Evolutionary conservation across 2,113 vertebrate species (phyloP).

Genomic region (Pyxicephalus adspersus): DNA sequence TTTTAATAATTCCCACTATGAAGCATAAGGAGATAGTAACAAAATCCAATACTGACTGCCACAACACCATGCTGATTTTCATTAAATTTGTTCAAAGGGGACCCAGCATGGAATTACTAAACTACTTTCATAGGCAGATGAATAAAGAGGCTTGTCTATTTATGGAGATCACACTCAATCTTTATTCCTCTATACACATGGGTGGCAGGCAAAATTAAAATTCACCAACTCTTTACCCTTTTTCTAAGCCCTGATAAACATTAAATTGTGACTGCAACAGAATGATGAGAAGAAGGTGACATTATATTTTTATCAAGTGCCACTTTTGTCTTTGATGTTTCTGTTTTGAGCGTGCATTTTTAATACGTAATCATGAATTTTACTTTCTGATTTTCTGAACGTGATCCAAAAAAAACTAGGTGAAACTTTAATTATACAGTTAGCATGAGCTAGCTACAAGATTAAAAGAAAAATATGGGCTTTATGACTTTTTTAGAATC

Average conservation of each 20-base stretch:
- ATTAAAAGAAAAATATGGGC: too few relatives aligned
- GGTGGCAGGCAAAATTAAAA: constrained; percentile 34
- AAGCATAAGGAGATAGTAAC: constrained; percentile 64
- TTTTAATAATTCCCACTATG: constrained; percentile 74
- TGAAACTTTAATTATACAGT: too few relatives aligned
- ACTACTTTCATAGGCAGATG: constrained; percentile 69
- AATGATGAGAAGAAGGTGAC: constrained; percentile 30
- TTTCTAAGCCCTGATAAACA: constrained; percentile 39
- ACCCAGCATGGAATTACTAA: constrained; percentile 76
- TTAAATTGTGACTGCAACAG: constrained; percentile 41
- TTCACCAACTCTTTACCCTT: constrained; percentile 11
- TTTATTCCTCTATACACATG: constrained; percentile 51
- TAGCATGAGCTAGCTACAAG: too few relatives aligned
- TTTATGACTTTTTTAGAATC: too few relatives aligned
- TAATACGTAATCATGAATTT: not conserved
- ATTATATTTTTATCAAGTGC: constrained; percentile 19
- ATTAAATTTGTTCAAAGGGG: constrained; percentile 77
- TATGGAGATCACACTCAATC: constrained; percentile 68
- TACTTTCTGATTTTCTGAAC: too few relatives aligned
- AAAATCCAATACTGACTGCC: constrained; percentile 69
- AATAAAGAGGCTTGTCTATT: constrained; percentile 72
- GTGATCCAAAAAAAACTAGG: too few relatives aligned
- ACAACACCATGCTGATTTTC: constrained; percentile 75
- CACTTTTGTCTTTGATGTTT: constrained; percentile 11
- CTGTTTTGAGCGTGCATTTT: constrained; percentile 6